phyloP scores from a whole-genome alignment of 2,113 vertebrate species.

The Otis tarda region DNA sequence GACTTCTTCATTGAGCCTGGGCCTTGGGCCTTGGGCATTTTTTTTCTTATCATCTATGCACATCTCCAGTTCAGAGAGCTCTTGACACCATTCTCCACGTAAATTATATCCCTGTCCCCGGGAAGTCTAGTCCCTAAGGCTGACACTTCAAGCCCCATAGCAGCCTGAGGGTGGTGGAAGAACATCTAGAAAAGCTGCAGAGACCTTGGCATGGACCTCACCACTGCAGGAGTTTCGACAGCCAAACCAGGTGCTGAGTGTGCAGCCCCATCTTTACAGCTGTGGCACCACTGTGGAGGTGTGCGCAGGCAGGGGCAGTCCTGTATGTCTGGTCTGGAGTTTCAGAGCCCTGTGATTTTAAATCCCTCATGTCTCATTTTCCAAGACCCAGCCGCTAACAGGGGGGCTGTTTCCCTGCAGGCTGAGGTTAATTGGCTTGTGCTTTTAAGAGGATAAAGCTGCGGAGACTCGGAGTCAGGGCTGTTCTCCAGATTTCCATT shows the following conservation, averaged over 20 bases:
- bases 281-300: not conserved
- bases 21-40: not conserved
- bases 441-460: constrained; percentile 71
- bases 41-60: not conserved
- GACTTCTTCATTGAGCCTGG: not conserved
- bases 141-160: not conserved
- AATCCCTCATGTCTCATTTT: constrained; percentile 47
- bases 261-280: fast-evolving
- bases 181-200: not conserved
- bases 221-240: not conserved
- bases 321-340: not conserved
- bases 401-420: constrained; percentile 48
- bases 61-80: not conserved
- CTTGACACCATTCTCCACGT: not conserved
- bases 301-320: not conserved
- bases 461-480: constrained; percentile 1
- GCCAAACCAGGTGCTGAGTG: not conserved
- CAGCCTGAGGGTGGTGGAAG: not conserved
- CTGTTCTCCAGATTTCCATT: constrained; percentile 65
- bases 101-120: not conserved
- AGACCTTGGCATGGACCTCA: not conserved
- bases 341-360: constrained; percentile 21
- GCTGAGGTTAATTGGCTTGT: constrained; percentile 69
- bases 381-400: not conserved
- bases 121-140: not conserved